Percentiles rank a stretch among this genome's conserved stretches.
phyloP scores from a whole-genome alignment of 2,888 invertebrate genomes.

The Melieria crassipennis region DNA sequence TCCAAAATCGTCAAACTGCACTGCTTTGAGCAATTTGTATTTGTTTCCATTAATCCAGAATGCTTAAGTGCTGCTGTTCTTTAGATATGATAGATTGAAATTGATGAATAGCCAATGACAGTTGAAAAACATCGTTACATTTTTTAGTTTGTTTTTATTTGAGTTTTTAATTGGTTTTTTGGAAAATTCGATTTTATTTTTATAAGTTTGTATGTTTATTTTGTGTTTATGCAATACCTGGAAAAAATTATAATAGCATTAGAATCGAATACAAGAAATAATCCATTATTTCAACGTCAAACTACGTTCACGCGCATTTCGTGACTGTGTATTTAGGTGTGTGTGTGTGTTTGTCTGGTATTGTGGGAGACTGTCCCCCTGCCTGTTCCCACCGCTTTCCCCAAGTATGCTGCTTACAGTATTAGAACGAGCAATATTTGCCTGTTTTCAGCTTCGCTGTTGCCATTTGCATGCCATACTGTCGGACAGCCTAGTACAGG shows the following conservation, averaged over 20 bases:
- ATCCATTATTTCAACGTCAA: conserved; percentile 18
- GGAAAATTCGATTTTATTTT: conserved; percentile 24
- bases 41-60: too few species aligned
- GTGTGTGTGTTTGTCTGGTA: background rate
- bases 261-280: conserved; percentile 22
- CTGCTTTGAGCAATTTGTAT: too few species aligned
- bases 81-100: too few species aligned
- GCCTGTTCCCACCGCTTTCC: too few species aligned
- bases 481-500: conserved; percentile 73
- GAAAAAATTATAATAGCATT: conserved; percentile 7
- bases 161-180: background rate
- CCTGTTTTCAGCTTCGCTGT: background rate
- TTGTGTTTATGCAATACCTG: conserved; percentile 12
- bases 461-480: background rate
- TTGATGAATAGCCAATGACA: too few species aligned
- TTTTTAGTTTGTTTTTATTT: background rate
- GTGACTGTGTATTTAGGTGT: background rate
- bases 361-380: too few species aligned
- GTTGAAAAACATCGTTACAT: background rate
- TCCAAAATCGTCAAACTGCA: too few species aligned
- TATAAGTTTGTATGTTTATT: conserved; percentile 9
- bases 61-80: too few species aligned
- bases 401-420: too few species aligned
- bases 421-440: too few species aligned
- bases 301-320: background rate